These are phyloP conservation scores for Amblyopsis rosae DNA, from an alignment of 2,113 vertebrate genomes.

Conservation along the genomic window DNA sequence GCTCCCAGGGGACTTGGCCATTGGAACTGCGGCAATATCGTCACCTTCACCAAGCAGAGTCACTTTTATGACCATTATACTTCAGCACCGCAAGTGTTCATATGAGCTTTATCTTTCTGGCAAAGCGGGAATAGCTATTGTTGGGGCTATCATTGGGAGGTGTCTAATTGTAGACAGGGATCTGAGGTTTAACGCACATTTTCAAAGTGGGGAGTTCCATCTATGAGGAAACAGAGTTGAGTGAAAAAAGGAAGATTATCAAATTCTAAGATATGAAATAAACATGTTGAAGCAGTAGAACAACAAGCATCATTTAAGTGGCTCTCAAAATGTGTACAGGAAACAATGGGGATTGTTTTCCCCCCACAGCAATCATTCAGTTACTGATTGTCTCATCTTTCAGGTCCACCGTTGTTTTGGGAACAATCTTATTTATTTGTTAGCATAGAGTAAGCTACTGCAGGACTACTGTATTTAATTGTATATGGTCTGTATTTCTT, in stretches of 20 bases:
- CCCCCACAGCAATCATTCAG: too few relatives aligned
- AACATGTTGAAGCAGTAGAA: neutral
- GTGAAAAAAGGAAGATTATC: slow-evolving; percentile 20
- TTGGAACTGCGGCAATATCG: slow-evolving; percentile 53
- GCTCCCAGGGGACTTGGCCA: slow-evolving; percentile 63
- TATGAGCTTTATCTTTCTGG: slow-evolving; percentile 41
- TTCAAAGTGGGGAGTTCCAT: slow-evolving; percentile 49
- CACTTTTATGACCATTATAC: slow-evolving; percentile 58
- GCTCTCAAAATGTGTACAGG: too few relatives aligned
- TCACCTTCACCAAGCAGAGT: slow-evolving; percentile 69
- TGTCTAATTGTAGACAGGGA: slow-evolving; percentile 62
- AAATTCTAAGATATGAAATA: neutral
- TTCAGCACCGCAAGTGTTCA: slow-evolving; percentile 61
- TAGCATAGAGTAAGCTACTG: too few relatives aligned
- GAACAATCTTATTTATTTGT: too few relatives aligned
- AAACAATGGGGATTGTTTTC: too few relatives aligned
- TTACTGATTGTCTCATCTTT: too few relatives aligned
- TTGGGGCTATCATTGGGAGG: slow-evolving; percentile 62
- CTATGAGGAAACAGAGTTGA: neutral
- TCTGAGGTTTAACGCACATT: slow-evolving; percentile 68
- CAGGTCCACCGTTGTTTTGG: too few relatives aligned
- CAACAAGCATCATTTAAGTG: neutral
- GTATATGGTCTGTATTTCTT: too few relatives aligned
- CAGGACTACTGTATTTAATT: too few relatives aligned
- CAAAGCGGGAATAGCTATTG: slow-evolving; percentile 31